Evolutionary conservation across 2,888 invertebrate genomes (phyloP).

Genomic region (Lithophane semibrunnea): DNA sequence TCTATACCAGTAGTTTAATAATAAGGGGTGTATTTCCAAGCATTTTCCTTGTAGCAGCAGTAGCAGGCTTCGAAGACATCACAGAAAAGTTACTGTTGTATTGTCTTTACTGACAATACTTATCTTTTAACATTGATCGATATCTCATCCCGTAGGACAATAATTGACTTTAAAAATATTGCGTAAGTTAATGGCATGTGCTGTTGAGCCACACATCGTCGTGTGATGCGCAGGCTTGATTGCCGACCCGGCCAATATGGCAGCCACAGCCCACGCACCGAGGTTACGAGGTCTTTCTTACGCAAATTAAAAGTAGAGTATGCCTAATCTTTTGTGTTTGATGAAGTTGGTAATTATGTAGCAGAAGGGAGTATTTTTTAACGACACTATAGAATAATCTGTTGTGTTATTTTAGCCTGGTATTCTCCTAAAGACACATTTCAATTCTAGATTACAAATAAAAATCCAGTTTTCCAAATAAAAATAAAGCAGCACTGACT

Average conservation of each 20-base stretch:
- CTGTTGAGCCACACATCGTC: constrained; percentile 7
- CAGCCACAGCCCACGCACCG: constrained; percentile 17
- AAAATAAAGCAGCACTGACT: neutral
- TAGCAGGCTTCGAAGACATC: neutral
- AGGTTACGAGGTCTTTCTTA: constrained; percentile 6
- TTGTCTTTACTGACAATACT: neutral
- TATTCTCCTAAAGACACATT: neutral
- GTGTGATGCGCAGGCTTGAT: constrained; percentile 24
- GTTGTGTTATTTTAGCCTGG: neutral
- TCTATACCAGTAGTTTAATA: neutral
- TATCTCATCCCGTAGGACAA: constrained; percentile 7
- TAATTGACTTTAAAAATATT: constrained; percentile 34
- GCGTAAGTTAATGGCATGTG: constrained; percentile 19
- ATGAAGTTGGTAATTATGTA: neutral
- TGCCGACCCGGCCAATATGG: constrained; percentile 23
- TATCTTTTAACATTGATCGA: neutral
- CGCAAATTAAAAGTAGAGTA: constrained; percentile 24
- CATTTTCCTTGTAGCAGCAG: neutral
- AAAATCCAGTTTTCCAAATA: neutral
- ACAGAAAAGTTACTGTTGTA: no score
- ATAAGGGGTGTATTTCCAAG: neutral
- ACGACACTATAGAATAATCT: neutral
- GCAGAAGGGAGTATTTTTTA: neutral
- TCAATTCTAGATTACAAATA: neutral
- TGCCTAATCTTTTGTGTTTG: neutral